Base-by-base conservation (phyloP, 2,888 invertebrate species). In the Creontiades dilutus region DNA sequence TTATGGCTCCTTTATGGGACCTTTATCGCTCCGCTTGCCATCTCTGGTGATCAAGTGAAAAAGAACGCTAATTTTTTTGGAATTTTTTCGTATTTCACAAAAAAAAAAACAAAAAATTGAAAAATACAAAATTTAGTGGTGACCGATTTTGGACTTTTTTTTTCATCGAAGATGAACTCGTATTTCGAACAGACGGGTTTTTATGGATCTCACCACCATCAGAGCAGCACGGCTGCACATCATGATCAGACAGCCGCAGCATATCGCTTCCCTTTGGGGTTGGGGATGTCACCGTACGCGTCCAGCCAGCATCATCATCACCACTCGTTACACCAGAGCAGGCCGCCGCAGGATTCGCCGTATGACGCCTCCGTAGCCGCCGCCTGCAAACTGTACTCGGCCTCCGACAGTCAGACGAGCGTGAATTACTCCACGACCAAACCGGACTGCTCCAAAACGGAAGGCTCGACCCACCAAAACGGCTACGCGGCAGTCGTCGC, bases 161-260 rank as follows among this genome's bases (percentile, higher is more conserved):
- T 37, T 86, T 61, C 37, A 27, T 75, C 82, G 48, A 81, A 89
- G 75, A 90, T 88, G 89, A 98, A 98, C 98, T 96, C 98, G 93
- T 98, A 98, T 94, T 98, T 98, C 94, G 98, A 98, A 95, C 98
- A 98, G 95, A 96, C 97, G 94, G 98, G 98, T 94, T 98, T 98
- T 95, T 98, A 98, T 95, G 97, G 98, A 93, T 95, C 96, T 93
- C 97, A 97, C 93, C 96, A 97, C 94, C 96, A 97, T 94, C 94
- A 95, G 93, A 93, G 95, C 92, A 94, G 94, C 85, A 94, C 95
- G 91, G 95, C 95, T 91, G 96, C 96, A 92, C 97, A 97, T 92
- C 93, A 93, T 90, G 95, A 96, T 94, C 96, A 97, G 94, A 94
- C 96, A 92, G 91, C 93, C 92, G 96, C 96, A 76, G 95, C 95